Conservation (phyloP, 2,888 invertebrate species). For the Drosophila borborema region DNA sequence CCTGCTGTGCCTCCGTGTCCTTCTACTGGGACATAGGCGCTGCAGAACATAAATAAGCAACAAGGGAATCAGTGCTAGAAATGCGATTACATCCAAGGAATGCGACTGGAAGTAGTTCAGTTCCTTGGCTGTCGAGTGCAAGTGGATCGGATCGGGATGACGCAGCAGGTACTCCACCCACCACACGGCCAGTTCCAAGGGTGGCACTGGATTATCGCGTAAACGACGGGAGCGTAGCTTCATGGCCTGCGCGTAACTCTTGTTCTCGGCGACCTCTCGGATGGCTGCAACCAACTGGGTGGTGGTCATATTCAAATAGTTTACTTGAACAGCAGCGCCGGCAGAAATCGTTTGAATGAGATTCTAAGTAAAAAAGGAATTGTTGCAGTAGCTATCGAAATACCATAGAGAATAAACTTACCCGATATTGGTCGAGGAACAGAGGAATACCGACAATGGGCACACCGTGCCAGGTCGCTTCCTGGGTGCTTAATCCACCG, state of each 20-base stretch:
- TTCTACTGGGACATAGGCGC: not conserved
- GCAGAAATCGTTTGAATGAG: slow-evolving; percentile 31
- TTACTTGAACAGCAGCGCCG: slow-evolving; percentile 33
- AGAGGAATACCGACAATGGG: slow-evolving; percentile 79
- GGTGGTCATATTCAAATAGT: slow-evolving; percentile 23
- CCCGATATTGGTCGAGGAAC: slow-evolving; percentile 69
- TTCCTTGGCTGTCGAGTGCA: slow-evolving; percentile 33
- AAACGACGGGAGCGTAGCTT: slow-evolving; percentile 33
- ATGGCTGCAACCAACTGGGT: slow-evolving; percentile 19
- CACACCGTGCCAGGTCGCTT: slow-evolving; percentile 76
- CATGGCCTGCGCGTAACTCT: slow-evolving; percentile 23
- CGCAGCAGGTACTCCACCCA: slow-evolving; percentile 49
- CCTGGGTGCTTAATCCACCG: slow-evolving; percentile 74
- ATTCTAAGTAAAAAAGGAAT: slow-evolving; percentile 17
- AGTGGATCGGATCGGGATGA: slow-evolving; percentile 37
- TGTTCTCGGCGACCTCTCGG: slow-evolving; percentile 26
- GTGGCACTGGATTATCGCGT: slow-evolving; percentile 31
- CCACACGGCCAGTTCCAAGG: slow-evolving; percentile 49
- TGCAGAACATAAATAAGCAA: not conserved
- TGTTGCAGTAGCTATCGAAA: not conserved
- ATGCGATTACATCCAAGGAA: slow-evolving; percentile 47
- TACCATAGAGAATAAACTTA: slow-evolving; percentile 8
- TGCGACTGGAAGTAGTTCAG: slow-evolving; percentile 47
- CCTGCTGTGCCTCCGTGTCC: rapidly evolving
- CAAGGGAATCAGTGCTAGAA: slow-evolving; percentile 8